Conservation (phyloP, 2,888 invertebrate species). For the Caenorhabditis angaria region DNA sequence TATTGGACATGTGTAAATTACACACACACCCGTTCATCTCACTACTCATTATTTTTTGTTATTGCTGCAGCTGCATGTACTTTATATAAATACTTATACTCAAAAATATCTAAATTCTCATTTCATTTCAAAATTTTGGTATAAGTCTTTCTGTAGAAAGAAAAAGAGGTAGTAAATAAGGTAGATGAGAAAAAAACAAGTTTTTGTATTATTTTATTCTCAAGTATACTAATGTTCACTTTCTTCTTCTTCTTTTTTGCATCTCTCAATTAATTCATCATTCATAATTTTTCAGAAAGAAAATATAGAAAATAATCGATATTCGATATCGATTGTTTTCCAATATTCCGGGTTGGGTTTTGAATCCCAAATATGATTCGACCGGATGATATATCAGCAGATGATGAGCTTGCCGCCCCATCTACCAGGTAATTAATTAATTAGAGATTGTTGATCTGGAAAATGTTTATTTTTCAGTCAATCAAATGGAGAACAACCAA, state of each 20-base stretch:
- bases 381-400: slow-evolving; percentile 20
- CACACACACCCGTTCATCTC: too few species aligned
- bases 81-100: too few species aligned
- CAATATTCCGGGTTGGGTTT: neutral
- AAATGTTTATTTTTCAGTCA: slow-evolving; percentile 37
- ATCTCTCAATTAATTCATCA: neutral
- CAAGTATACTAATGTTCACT: neutral
- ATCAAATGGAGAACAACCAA: slow-evolving; percentile 44
- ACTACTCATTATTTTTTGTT: too few species aligned
- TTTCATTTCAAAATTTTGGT: neutral
- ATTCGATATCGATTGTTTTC: neutral
- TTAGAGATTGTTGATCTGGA: too few species aligned
- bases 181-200: too few species aligned
- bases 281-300: neutral
- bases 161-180: too few species aligned
- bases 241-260: too few species aligned
- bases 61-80: too few species aligned
- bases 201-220: neutral
- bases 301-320: neutral
- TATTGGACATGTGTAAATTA: slow-evolving; percentile 1
- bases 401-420: slow-evolving; percentile 41
- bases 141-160: too few species aligned
- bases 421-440: slow-evolving; percentile 35
- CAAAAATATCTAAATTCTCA: too few species aligned
- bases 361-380: neutral